Evolutionary conservation across 1,140 invertebrate species (phyloP).

Genomic region (Diabrotica undecimpunctata): DNA sequence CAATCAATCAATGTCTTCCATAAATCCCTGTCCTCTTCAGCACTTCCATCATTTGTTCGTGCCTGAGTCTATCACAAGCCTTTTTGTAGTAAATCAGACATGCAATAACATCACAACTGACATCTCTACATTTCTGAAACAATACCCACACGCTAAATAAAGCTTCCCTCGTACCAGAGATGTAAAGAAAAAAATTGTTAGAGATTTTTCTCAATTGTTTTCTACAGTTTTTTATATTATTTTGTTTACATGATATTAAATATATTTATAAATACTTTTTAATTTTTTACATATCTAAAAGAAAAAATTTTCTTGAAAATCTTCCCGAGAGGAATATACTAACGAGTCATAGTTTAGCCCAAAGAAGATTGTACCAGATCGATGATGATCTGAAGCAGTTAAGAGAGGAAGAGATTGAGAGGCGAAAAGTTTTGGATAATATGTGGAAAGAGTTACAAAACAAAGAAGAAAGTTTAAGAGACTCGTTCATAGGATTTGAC

Average conservation of each 20-base stretch:
- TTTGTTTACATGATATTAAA: neutral
- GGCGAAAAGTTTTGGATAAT: conserved; percentile 16
- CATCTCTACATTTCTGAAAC: too few species aligned
- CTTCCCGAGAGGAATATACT: conserved; percentile 21
- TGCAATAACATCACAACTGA: too few species aligned
- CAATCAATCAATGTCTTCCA: too few species aligned
- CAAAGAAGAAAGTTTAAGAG: conserved; percentile 22
- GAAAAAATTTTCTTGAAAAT: conserved; percentile 20
- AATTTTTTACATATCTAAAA: conserved; percentile 3
- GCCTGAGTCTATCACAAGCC: too few species aligned
- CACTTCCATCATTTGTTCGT: too few species aligned
- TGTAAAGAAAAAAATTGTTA: too few species aligned
- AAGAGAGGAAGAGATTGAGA: conserved; percentile 14
- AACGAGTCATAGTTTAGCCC: conserved; percentile 24
- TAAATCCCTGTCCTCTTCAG: too few species aligned
- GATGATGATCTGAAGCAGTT: conserved; percentile 18
- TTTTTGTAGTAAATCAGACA: too few species aligned
- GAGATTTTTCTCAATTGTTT: too few species aligned
- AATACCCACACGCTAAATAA: too few species aligned
- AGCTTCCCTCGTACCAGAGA: too few species aligned
- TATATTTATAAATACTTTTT: neutral
- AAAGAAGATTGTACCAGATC: conserved; percentile 16
- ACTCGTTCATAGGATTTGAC: conserved; percentile 27
- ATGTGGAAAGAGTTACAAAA: conserved; percentile 26
- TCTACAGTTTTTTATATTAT: neutral